Conservation (phyloP, 2,888 invertebrate genomes). For the Orthonychiurus folsomi region DNA sequence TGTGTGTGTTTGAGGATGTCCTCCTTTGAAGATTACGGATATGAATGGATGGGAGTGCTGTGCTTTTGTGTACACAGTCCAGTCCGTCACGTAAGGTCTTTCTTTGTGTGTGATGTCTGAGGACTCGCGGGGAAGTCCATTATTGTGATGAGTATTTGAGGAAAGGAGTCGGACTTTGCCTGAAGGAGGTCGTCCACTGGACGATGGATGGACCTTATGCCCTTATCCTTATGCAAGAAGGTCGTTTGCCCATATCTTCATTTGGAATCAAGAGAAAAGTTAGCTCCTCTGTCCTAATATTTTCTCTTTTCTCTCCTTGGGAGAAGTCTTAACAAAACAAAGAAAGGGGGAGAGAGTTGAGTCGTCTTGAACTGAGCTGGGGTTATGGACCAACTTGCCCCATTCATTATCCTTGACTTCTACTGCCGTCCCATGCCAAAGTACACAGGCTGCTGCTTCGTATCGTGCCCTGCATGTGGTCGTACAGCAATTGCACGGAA, state of each 20-base stretch:
- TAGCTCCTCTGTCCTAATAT: not conserved
- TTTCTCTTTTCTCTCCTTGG: not conserved
- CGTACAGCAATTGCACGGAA: too few species aligned
- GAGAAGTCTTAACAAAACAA: not conserved
- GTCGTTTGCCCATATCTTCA: not conserved
- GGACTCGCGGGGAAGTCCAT: not conserved
- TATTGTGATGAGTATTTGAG: not conserved
- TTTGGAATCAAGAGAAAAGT: conserved; percentile 1
- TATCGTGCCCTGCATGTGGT: too few species aligned
- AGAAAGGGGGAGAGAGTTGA: conserved; percentile 6
- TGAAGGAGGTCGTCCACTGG: too few species aligned
- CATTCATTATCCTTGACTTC: conserved; percentile 24
- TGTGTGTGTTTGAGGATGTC: too few species aligned
- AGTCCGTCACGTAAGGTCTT: too few species aligned
- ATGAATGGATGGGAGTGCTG: too few species aligned
- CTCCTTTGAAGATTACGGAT: too few species aligned
- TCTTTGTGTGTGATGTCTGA: too few species aligned
- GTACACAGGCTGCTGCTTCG: not conserved
- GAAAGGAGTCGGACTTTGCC: not conserved
- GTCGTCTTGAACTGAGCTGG: not conserved
- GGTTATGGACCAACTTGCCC: conserved; percentile 27
- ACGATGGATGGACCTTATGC: too few species aligned
- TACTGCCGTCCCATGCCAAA: not conserved
- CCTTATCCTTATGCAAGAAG: not conserved
- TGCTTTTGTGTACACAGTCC: too few species aligned